phyloP scores from a whole-genome alignment of 2,888 invertebrate species.

The Tiliacea citrago region DNA sequence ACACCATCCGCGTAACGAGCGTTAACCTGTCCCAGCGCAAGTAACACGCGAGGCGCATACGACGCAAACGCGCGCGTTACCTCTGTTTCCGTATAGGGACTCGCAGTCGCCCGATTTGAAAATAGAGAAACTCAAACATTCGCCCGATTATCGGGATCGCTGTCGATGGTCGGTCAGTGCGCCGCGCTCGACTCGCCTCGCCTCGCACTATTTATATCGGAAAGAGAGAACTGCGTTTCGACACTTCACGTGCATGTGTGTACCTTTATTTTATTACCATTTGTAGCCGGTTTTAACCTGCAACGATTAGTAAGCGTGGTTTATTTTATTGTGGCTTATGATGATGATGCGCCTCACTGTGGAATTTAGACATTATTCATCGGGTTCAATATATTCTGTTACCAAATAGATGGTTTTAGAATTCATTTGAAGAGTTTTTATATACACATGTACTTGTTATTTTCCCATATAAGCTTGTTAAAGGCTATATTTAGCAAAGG shows the following conservation, averaged over 20 bases:
- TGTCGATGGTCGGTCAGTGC: slow-evolving; percentile 89
- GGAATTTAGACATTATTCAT: slow-evolving; percentile 73
- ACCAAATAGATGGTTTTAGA: slow-evolving; percentile 18
- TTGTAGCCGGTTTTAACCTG: slow-evolving; percentile 89
- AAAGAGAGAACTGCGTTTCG: slow-evolving; percentile 86
- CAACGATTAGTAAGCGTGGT: slow-evolving; percentile 85
- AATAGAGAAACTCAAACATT: slow-evolving; percentile 90
- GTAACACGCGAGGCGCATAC: slow-evolving; percentile 60
- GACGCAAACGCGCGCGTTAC: slow-evolving; percentile 80
- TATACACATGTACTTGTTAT: neutral
- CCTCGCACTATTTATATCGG: slow-evolving; percentile 89
- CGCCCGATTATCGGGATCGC: slow-evolving; percentile 88
- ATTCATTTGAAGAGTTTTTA: neutral
- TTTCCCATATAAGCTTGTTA: neutral
- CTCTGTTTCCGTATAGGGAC: slow-evolving; percentile 70
- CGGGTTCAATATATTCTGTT: slow-evolving; percentile 52
- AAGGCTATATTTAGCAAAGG: neutral
- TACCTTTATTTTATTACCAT: slow-evolving; percentile 89
- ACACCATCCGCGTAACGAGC: slow-evolving; percentile 72
- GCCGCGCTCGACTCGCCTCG: slow-evolving; percentile 79
- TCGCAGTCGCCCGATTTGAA: slow-evolving; percentile 84
- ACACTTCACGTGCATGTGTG: slow-evolving; percentile 86
- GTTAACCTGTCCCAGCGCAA: slow-evolving; percentile 73
- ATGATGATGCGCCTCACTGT: slow-evolving; percentile 78
- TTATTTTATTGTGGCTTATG: slow-evolving; percentile 85